These are phyloP conservation scores for Bombus terrestris DNA, from an alignment of 1,140 invertebrate genomes.

Conservation along the genomic window DNA sequence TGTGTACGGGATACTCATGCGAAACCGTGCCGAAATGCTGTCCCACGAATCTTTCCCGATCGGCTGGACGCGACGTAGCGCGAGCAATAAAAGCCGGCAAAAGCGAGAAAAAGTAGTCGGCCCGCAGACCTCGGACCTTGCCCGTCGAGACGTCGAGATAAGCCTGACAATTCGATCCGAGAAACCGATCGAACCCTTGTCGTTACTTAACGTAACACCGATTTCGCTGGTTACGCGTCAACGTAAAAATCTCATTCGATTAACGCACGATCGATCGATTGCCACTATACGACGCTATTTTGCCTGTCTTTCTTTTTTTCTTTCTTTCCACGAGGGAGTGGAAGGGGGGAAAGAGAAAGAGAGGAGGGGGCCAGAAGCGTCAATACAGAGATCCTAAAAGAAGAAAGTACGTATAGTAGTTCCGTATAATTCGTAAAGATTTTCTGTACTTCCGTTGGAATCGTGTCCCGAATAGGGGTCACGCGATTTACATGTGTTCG, in stretches of 20 bases:
- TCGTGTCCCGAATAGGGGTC: slow-evolving; percentile 67
- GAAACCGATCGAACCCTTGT: slow-evolving; percentile 51
- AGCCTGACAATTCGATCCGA: slow-evolving; percentile 39
- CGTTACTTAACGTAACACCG: slow-evolving; percentile 19
- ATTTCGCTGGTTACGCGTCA: background rate
- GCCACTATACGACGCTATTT: background rate
- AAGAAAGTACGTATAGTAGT: slow-evolving; percentile 12
- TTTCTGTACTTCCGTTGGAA: slow-evolving; percentile 51
- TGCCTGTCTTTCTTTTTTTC: background rate
- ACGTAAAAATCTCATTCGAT: background rate
- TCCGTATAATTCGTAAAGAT: slow-evolving; percentile 48
- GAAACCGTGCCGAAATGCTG: slow-evolving; percentile 60
- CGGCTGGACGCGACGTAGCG: slow-evolving; percentile 31
- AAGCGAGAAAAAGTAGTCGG: slow-evolving; percentile 68
- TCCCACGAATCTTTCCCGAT: slow-evolving; percentile 63
- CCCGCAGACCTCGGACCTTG: slow-evolving; percentile 28
- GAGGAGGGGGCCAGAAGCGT: too few relatives aligned
- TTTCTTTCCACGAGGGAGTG: background rate
- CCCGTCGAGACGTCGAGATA: slow-evolving; percentile 35
- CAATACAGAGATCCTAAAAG: background rate
- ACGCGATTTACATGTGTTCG: slow-evolving; percentile 68
- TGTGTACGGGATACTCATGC: slow-evolving; percentile 58
- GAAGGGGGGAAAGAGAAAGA: background rate
- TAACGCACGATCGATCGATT: too few relatives aligned
- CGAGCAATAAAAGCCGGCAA: slow-evolving; percentile 61